These are phyloP conservation scores for Sinocyclocheilus grahami DNA, from an alignment of 2,113 vertebrate genomes.

Conservation along the genomic window DNA sequence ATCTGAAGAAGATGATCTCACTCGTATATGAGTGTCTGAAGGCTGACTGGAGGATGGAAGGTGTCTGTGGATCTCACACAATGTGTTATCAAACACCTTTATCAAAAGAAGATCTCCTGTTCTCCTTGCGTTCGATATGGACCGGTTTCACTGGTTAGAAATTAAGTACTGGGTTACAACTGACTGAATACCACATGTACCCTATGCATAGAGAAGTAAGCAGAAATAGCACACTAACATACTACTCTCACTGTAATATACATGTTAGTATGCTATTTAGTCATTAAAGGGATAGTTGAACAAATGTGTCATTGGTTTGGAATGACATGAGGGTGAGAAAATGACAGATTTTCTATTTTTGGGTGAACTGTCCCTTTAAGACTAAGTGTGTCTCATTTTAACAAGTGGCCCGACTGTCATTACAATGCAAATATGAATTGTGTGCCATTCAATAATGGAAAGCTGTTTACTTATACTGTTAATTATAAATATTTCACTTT, in stretches of 20 bases:
- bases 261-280: not conserved
- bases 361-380: not conserved
- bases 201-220: not conserved
- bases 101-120: not conserved
- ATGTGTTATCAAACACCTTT: too few species aligned
- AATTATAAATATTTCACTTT: not conserved
- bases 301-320: not conserved
- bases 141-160: not conserved
- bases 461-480: not conserved
- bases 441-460: not conserved
- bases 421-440: not conserved
- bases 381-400: not conserved
- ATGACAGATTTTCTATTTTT: not conserved
- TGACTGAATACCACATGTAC: not conserved
- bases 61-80: too few species aligned
- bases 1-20: conserved; percentile 72
- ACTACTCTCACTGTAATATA: not conserved
- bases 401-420: not conserved
- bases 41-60: not conserved
- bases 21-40: conserved; percentile 38
- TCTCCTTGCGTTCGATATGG: not conserved
- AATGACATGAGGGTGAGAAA: not conserved
- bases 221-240: not conserved
- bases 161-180: not conserved
- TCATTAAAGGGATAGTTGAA: not conserved